phyloP scores from a whole-genome alignment of 2,888 invertebrate genomes.

The Amorpha juglandis region DNA sequence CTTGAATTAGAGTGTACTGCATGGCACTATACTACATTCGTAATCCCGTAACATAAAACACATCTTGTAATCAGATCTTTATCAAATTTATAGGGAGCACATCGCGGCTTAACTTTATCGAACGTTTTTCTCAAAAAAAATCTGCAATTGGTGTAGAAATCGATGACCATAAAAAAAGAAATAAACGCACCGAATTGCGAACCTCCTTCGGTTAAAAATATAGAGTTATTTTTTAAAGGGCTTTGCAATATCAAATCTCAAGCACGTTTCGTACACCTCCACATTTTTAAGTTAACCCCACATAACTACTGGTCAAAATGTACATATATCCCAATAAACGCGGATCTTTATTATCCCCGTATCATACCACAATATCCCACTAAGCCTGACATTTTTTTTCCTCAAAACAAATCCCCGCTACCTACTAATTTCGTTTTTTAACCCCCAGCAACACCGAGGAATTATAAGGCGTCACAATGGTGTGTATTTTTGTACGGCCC shows the following conservation, averaged over 20 bases:
- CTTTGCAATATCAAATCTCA: not conserved
- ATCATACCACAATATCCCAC: not conserved
- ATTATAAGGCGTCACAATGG: slow-evolving; percentile 28
- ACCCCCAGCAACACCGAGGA: slow-evolving; percentile 18
- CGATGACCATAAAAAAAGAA: too few species aligned
- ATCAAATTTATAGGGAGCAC: too few species aligned
- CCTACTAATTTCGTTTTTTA: slow-evolving; percentile 21
- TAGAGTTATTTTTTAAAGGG: too few species aligned
- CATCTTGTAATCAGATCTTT: too few species aligned
- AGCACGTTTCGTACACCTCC: not conserved
- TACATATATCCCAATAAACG: slow-evolving; percentile 11
- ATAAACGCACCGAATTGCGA: too few species aligned
- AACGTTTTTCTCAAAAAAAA: too few species aligned
- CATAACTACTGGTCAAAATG: not conserved
- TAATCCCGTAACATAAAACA: too few species aligned
- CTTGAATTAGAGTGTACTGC: too few species aligned
- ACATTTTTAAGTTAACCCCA: not conserved
- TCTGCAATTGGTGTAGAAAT: too few species aligned
- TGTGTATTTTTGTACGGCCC: slow-evolving; percentile 44
- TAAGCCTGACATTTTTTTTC: slow-evolving; percentile 6
- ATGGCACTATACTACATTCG: too few species aligned
- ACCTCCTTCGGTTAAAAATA: too few species aligned
- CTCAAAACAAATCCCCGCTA: slow-evolving; percentile 14
- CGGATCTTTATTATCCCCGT: not conserved
- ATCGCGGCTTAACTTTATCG: too few species aligned